Base-by-base conservation (phyloP, 2,888 invertebrate genomes). In the Drosophila borborema region DNA sequence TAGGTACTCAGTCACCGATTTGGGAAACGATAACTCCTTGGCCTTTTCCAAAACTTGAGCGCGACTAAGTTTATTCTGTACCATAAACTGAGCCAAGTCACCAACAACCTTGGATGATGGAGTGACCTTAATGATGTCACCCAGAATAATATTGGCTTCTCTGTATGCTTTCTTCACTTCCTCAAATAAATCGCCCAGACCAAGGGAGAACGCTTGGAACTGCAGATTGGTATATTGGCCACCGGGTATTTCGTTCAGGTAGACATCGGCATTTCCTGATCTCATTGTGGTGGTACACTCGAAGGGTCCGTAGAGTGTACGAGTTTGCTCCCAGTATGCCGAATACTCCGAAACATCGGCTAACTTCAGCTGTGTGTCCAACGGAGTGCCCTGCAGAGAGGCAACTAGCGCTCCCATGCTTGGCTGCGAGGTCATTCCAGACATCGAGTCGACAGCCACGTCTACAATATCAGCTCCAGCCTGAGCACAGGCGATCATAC, bases 221-320 rank as follows among this genome's bases (percentile, higher is more conserved):
- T 99, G 99, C 64, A 99, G 94, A 92, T 99, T 99, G 40, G 99
- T 99, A 94, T 99, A 99, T 93, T 99, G 99, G 2, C 99, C 99
- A 18, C 99, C 99, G 75, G 99, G 99, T 74, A 99, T 99, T 94
- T 99, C 99, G 93, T 99, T 99, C 68, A 97, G 94, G 93, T 99
- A 99, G 0, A 99, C 99, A 93, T 99, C 99, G 2, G 99, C 98
- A 93, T 99, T 99, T 77, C 99, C 99, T 20, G 98, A 98, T 93
- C 98, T 99, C 99, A 99, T 99, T 0, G 99, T 99, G 0, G 97
- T 97, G 0, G 99, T 97, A 91, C 99, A 99, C 93, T 99, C 99
- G 94, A 99, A 99, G 8, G 99, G 99, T 0, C 97, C 99, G 92
- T 99, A 99, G 7, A 99, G 94, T 0, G 98, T 98, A 62, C 99